These are phyloP conservation scores for Blastobasis lacticolella DNA, from an alignment of 2,888 invertebrate genomes.

Conservation along the genomic window DNA sequence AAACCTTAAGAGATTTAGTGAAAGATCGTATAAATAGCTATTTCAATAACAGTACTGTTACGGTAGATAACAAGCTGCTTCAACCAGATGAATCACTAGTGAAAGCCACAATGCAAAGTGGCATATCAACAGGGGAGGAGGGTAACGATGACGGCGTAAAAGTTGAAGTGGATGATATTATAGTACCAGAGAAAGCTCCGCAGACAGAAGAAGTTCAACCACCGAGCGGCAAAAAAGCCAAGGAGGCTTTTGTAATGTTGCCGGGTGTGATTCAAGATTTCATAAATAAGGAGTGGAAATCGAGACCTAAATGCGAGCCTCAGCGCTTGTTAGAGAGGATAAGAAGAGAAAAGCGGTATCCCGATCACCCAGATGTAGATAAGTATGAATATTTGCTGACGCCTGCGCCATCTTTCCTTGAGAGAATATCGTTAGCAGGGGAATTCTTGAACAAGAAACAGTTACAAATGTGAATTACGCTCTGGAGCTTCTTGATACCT, in stretches of 20 bases:
- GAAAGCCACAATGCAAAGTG: background rate
- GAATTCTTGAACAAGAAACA: conserved; percentile 77
- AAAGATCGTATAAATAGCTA: conserved; percentile 48
- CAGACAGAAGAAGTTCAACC: conserved; percentile 33
- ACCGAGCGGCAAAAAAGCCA: conserved; percentile 48
- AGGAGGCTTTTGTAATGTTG: conserved; percentile 56
- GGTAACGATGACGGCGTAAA: conserved; percentile 16
- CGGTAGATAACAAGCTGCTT: conserved; percentile 5
- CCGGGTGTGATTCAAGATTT: conserved; percentile 75
- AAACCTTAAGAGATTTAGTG: conserved; percentile 42
- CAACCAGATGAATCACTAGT: background rate
- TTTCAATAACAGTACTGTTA: conserved; percentile 30
- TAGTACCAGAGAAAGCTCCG: conserved; percentile 33
- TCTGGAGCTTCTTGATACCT: too few relatives aligned
- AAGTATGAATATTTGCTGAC: conserved; percentile 84
- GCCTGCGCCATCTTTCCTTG: conserved; percentile 85
- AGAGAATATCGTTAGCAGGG: conserved; percentile 84
- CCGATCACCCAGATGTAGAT: conserved; percentile 73
- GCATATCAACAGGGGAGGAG: conserved; percentile 7
- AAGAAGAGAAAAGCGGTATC: conserved; percentile 74
- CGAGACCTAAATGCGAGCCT: conserved; percentile 78
- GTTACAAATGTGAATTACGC: conserved; percentile 34
- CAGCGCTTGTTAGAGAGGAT: conserved; percentile 82
- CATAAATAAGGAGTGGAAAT: conserved; percentile 63
- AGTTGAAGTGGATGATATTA: conserved; percentile 59